These are phyloP conservation scores for Papilio polyxenes DNA, from an alignment of 1,140 invertebrate genomes.

Conservation along the genomic window DNA sequence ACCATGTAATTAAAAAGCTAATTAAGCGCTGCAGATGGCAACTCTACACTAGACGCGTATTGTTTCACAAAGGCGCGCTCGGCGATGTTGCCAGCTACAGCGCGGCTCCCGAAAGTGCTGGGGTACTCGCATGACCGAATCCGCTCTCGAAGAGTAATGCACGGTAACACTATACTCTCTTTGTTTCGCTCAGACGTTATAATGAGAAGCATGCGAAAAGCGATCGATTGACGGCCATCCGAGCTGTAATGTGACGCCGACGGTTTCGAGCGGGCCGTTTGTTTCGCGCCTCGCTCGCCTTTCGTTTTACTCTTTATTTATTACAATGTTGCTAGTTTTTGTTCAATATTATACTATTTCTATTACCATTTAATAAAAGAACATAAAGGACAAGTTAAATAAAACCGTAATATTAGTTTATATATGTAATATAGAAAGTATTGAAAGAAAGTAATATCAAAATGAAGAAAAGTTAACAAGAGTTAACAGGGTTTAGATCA, in stretches of 20 bases:
- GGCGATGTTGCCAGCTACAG: slow-evolving; percentile 55
- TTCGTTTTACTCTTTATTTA: slow-evolving; percentile 32
- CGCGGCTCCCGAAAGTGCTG: slow-evolving; percentile 63
- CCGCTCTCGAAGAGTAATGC: slow-evolving; percentile 60
- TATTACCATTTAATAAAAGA: not conserved
- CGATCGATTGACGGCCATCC: slow-evolving; percentile 68
- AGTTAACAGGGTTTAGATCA: not conserved
- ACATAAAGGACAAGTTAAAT: too few species aligned
- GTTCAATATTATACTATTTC: not conserved
- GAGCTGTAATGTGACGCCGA: slow-evolving; percentile 63
- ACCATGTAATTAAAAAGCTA: slow-evolving; percentile 21
- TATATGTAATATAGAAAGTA: too few species aligned
- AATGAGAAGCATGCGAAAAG: slow-evolving; percentile 74
- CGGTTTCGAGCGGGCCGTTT: slow-evolving; percentile 44
- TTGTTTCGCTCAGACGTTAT: slow-evolving; percentile 75
- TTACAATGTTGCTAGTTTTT: slow-evolving; percentile 33
- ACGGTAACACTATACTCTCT: slow-evolving; percentile 63
- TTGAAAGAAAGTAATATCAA: not conserved
- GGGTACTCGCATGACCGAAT: slow-evolving; percentile 64
- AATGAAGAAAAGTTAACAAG: not conserved
- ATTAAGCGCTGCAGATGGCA: slow-evolving; percentile 24
- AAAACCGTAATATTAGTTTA: too few species aligned
- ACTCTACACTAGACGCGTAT: slow-evolving; percentile 44
- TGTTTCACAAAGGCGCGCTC: slow-evolving; percentile 56
- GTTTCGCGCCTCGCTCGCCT: slow-evolving; percentile 50